Conservation (phyloP, 2,888 invertebrate species). For the Chrysina gloriosa region DNA sequence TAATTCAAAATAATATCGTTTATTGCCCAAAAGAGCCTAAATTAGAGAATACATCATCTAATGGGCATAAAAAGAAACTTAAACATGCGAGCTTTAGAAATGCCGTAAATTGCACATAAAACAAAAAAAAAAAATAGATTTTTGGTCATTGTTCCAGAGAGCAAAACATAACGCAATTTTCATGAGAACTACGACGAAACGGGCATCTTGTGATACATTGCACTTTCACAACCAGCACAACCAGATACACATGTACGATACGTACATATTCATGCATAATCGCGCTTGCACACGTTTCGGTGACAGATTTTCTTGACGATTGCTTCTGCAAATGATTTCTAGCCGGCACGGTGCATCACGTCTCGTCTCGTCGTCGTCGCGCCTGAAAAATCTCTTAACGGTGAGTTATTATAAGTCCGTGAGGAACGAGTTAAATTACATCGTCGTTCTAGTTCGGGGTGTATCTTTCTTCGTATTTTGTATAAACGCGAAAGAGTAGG, state of each 20-base stretch:
- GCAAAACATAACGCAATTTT: too few species aligned
- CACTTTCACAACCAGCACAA: too few species aligned
- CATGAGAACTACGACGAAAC: too few species aligned
- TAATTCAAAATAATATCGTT: too few species aligned
- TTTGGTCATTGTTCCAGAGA: too few species aligned
- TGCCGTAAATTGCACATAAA: too few species aligned
- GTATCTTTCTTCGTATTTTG: conserved; percentile 52
- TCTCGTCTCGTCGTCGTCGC: neutral
- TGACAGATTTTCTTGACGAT: conserved; percentile 17
- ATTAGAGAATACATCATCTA: too few species aligned
- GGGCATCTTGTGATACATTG: too few species aligned
- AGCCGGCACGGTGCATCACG: neutral
- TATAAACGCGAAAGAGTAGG: conserved; percentile 37
- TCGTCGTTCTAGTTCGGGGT: conserved; percentile 48
- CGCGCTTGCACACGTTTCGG: neutral
- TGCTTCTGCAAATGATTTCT: conserved; percentile 10
- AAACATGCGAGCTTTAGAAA: too few species aligned
- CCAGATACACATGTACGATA: neutral
- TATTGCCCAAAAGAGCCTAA: too few species aligned
- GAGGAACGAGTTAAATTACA: conserved; percentile 59
- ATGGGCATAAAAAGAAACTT: too few species aligned
- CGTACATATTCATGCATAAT: neutral
- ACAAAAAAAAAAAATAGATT: too few species aligned
- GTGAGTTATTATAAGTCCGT: conserved; percentile 59
- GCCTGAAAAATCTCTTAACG: conserved; percentile 54